Evolutionary conservation across 2,888 invertebrate genomes (phyloP).

Genomic region (Dione juno): DNA sequence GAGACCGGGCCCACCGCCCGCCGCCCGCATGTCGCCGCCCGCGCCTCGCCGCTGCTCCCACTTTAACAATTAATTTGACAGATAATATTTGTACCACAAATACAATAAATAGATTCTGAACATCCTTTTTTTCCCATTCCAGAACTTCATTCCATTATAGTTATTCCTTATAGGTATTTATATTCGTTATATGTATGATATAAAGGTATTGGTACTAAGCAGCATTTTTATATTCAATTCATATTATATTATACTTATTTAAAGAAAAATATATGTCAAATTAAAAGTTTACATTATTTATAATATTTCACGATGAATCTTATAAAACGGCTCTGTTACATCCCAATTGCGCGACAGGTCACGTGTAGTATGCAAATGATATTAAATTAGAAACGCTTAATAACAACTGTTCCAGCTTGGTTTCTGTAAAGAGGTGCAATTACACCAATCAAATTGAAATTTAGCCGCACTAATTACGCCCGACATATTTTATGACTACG

Average conservation of each 20-base stretch:
- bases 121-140: constrained; percentile 35
- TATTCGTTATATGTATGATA: no score
- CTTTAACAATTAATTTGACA: constrained; percentile 77
- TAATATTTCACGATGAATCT: neutral
- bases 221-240: no score
- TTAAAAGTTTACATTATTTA: no score
- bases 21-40: constrained; percentile 35
- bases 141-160: neutral
- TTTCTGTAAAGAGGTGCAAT: constrained; percentile 80
- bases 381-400: constrained; percentile 83
- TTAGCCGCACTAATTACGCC: constrained; percentile 78
- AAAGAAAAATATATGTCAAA: no score
- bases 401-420: constrained; percentile 78
- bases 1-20: constrained; percentile 59
- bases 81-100: constrained; percentile 58
- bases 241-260: no score
- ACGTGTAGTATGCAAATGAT: constrained; percentile 81
- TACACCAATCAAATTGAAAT: constrained; percentile 82
- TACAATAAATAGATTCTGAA: constrained; percentile 47
- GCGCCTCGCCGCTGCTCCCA: constrained; percentile 47
- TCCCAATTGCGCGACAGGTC: constrained; percentile 57
- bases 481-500: constrained; percentile 71
- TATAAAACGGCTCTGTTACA: constrained; percentile 22
- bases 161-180: neutral
- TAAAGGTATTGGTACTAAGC: no score